These are phyloP conservation scores for Acromyrmex echinatior DNA, from an alignment of 1,140 invertebrate genomes.

Conservation along the genomic window DNA sequence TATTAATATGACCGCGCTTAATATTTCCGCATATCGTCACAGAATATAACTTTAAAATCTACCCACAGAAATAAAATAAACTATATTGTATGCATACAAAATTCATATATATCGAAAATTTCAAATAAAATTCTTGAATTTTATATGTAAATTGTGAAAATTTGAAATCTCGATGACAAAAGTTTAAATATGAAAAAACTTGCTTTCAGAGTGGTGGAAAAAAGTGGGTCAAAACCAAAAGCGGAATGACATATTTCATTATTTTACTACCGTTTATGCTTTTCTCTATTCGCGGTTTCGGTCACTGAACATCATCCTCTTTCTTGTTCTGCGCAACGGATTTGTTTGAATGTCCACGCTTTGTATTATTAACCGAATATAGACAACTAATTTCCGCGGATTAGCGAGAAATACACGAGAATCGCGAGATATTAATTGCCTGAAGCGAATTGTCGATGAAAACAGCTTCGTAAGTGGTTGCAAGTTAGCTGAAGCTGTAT, in stretches of 20 bases:
- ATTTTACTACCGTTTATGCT: constrained; percentile 13
- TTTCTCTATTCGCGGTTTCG: neutral
- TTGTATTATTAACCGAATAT: constrained; percentile 3
- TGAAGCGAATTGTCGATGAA: neutral
- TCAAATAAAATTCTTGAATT: constrained; percentile 44
- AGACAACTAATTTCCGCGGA: constrained; percentile 35
- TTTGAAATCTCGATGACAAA: constrained; percentile 37
- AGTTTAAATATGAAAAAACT: constrained; percentile 48
- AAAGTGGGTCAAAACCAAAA: neutral
- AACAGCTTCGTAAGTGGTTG: neutral
- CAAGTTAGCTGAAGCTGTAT: constrained; percentile 9
- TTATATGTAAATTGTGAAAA: constrained; percentile 48
- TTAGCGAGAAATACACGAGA: constrained; percentile 19
- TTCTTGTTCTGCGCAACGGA: constrained; percentile 15
- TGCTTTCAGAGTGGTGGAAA: neutral
- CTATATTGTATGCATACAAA: constrained; percentile 6
- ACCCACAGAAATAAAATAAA: constrained; percentile 11
- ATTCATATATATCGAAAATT: constrained; percentile 24
- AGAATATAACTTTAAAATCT: constrained; percentile 3
- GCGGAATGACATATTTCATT: constrained; percentile 7
- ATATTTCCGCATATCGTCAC: neutral
- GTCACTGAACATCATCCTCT: neutral
- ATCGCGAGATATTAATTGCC: constrained; percentile 44
- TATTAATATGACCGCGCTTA: constrained; percentile 1
- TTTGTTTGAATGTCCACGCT: constrained; percentile 28